Conservation (phyloP, 2,113 vertebrate genomes). For the Thinocorus orbignyianus region DNA sequence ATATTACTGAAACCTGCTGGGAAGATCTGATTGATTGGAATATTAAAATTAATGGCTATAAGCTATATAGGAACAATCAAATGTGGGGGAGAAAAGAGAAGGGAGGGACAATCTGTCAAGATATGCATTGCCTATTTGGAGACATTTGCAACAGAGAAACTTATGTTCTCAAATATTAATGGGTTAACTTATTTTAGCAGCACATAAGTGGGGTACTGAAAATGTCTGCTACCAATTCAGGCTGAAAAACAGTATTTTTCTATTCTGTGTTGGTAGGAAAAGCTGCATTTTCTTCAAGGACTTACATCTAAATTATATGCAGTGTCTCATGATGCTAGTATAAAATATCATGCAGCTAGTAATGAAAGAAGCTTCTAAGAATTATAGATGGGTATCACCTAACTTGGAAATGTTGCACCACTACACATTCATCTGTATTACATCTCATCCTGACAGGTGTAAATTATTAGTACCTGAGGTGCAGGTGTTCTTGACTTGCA, state of each 20-base stretch:
- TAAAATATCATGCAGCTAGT: neutral
- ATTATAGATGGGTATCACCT: neutral
- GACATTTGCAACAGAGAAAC: neutral
- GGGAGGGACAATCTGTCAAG: neutral
- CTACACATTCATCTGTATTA: neutral
- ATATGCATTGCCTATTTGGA: neutral
- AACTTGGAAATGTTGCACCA: neutral
- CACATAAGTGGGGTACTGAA: neutral
- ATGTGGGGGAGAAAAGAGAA: neutral
- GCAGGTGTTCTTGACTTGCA: neutral
- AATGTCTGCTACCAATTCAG: neutral
- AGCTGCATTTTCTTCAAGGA: neutral
- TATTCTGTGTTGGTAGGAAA: neutral
- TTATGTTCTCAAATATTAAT: neutral
- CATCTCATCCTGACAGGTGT: neutral
- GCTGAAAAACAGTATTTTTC: neutral
- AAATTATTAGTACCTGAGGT: neutral
- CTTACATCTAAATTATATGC: neutral
- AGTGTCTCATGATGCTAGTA: neutral
- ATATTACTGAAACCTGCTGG: conserved; percentile 7
- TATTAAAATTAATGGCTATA: conserved; percentile 32
- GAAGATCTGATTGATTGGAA: conserved; percentile 4
- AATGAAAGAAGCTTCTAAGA: neutral
- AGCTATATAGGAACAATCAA: neutral
- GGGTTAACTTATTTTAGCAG: neutral